Evolutionary conservation across 2,113 vertebrate genomes (phyloP), one percentile per base, ranked within the genome.

Genomic region (Progne subis): DNA sequence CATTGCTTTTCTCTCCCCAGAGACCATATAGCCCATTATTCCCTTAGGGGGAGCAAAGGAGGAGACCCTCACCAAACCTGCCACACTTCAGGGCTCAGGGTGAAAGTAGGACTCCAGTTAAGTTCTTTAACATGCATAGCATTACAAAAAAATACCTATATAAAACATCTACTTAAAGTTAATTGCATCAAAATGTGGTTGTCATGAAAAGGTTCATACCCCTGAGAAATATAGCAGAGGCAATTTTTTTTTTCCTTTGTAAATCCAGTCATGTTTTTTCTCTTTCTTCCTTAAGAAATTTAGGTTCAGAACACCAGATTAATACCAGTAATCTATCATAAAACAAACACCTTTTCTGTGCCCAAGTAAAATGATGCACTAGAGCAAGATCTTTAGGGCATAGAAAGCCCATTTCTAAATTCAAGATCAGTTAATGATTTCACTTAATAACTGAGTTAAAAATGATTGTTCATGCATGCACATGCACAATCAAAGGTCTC

Each of bases 211-310:
- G 5, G 52, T 52, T 80, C 12, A 29, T 20, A 55, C 44, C 18
- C 8, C 14, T 44, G 32, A 84, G 8, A 85, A 85, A 87, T 16
- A 21, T 2, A 59, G 28, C 3, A 34, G 9, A 61, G 19, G 4
- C 0, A 6, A 6, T 0, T 43, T 2, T 44, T 31, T 16, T 9
- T 53, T 15, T 34, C 5, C 13, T 55, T 56, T 67, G 31, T 8
- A 29, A 43, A 68, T 39, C 7, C 49, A 5, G 9, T 69, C 5
- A 8, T n/a, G 31, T n/a, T 82, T 18, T 76, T 76, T 14, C 18
- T 79, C 12, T 75, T 67, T 68, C 34, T 12, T 91, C 26, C 18
- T 34, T 63, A 43, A 47, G 52, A 50, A 80, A 64, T 18, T 68
- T 47, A 18, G 17, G 25, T 72, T 88, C 59, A 69, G 49, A 85